A percentile compares a stretch with the other conserved stretches of the same genome.
Conservation (phyloP, 2,888 invertebrate genomes). For the Drosophila neonasuta region DNA sequence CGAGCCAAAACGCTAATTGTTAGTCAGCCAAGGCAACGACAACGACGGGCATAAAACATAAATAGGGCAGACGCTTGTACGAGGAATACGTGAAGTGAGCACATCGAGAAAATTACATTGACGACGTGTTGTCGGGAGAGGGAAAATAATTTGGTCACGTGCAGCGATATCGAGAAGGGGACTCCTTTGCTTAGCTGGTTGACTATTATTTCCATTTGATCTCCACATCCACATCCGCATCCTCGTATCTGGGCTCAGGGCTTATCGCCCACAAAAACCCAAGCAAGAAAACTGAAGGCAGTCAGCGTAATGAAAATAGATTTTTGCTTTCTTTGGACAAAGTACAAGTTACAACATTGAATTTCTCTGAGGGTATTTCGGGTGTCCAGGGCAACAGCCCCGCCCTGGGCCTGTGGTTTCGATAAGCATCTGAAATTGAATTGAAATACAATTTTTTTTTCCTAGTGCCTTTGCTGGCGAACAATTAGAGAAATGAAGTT, state of each 20-base stretch:
- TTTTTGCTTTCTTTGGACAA: slow-evolving; percentile 39
- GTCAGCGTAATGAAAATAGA: slow-evolving; percentile 68
- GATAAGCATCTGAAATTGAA: slow-evolving; percentile 70
- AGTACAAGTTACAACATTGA: neutral
- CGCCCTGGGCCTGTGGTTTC: slow-evolving; percentile 12
- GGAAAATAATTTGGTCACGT: slow-evolving; percentile 70
- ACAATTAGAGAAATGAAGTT: slow-evolving; percentile 65
- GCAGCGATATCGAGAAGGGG: slow-evolving; percentile 52
- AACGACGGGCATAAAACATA: slow-evolving; percentile 41
- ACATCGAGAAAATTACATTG: slow-evolving; percentile 30
- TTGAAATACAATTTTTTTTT: slow-evolving; percentile 64
- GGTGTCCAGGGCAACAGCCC: slow-evolving; percentile 39
- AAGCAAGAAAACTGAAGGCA: slow-evolving; percentile 10
- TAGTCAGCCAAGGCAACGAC: slow-evolving; percentile 45
- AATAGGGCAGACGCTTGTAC: slow-evolving; percentile 26
- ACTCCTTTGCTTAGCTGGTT: slow-evolving; percentile 41
- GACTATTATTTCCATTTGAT: slow-evolving; percentile 58
- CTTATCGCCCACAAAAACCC: slow-evolving; percentile 71
- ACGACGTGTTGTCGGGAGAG: slow-evolving; percentile 1
- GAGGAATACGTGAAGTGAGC: slow-evolving; percentile 30
- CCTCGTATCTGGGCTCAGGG: slow-evolving; percentile 24
- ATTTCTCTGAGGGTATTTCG: slow-evolving; percentile 32
- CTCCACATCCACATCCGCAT: slow-evolving; percentile 24
- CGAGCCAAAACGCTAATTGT: slow-evolving; percentile 52
- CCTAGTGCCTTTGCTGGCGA: slow-evolving; percentile 2